Conservation (phyloP, 1,140 invertebrate species). For the Anadara kagoshimensis region DNA sequence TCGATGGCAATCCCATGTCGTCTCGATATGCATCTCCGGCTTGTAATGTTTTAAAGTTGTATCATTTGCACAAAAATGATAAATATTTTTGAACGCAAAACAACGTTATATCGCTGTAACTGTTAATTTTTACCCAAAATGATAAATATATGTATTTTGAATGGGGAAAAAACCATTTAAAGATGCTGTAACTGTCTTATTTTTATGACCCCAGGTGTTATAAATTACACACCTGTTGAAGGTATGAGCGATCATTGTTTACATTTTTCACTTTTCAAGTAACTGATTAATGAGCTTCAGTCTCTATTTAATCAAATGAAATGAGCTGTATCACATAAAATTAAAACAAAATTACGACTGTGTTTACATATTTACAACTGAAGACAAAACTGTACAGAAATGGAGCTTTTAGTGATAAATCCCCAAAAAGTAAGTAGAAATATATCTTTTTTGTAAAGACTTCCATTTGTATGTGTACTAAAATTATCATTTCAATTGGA, state of each 20-base stretch:
- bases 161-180: too few relatives aligned
- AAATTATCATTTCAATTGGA: too few relatives aligned
- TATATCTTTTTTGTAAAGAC: neutral
- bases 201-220: neutral
- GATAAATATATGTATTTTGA: too few relatives aligned
- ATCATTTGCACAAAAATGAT: too few relatives aligned
- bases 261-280: neutral
- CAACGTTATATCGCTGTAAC: too few relatives aligned
- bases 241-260: neutral
- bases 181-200: too few relatives aligned
- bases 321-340: neutral
- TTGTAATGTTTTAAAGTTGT: too few relatives aligned
- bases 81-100: too few relatives aligned
- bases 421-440: slow-evolving; percentile 1
- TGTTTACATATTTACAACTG: neutral
- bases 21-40: too few relatives aligned
- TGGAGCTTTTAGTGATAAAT: neutral
- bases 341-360: neutral
- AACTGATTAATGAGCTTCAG: neutral
- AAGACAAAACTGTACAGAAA: neutral
- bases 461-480: too few relatives aligned
- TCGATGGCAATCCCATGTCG: too few relatives aligned
- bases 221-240: slow-evolving; percentile 5
- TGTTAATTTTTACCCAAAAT: too few relatives aligned
- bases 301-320: neutral